Evolutionary conservation across 2,113 vertebrate genomes (phyloP), one percentile per base, ranked within the genome.

Genomic region (Plecotus auritus): DNA sequence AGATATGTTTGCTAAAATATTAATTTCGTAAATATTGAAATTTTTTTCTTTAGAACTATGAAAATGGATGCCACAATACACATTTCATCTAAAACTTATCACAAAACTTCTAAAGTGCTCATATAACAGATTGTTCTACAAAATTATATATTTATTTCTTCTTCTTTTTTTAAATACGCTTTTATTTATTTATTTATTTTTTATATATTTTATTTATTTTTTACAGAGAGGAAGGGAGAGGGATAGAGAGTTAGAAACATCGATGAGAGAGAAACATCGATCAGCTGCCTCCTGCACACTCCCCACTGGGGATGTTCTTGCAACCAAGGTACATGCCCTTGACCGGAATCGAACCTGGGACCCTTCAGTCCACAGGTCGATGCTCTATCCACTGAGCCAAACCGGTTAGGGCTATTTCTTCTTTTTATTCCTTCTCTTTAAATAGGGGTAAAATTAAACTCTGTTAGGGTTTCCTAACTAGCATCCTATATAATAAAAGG

Each of bases 1-100:
- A 76, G 10, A 54, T 70, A 30, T 73, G 61, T 92, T 91, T 95
- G 18, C 80, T 92, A 85, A 91, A 89, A 92, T 47, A 70, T 47
- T 70, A 70, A 95, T 61, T 61, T 94, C 17, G 32, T 85, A 30
- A 91, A 90, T 86, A 70, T 54, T 37, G 54, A 54, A 54, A 8
- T 54, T 54, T 22, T 93, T 17, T 78, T 89, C 59, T 64, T 87
- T 78, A 67, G 10, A 76, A 42, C n/a, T 3, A 56, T 81, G 86
- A 54, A 93, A 73, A 66, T 77, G 13, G 2, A 89, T 85, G 17
- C 6, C 14, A 94, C 8, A 49, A 40, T n/a, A 32, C 23, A 93
- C 7, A 84, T 56, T 83, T 83, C 59, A 59, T 83, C 16, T 84
- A 73, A 73, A 72, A 20, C 4, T 54, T 56, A 83, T 59, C 47